Base-by-base conservation (phyloP, 2,797 vertebrate species). In the Coilia nasus region DNA sequence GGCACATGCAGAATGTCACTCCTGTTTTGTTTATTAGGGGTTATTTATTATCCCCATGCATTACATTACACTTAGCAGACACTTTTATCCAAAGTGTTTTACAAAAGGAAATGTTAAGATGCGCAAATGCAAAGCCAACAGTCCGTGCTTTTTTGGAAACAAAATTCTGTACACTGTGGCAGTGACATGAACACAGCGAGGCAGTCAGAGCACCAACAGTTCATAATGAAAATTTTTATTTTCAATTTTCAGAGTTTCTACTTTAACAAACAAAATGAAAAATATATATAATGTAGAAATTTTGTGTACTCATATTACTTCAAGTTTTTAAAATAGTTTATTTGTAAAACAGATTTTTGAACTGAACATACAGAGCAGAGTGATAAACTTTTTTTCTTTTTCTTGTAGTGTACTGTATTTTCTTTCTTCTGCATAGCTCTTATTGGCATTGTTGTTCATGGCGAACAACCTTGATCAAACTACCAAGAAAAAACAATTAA, bases 341-440 rank as follows among this genome's bases (percentile, higher is more conserved):
- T 80, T 81, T 80, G 82, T 85, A 87, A 85, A 87, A 87, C 86
- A 84, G 84, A 83, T 67, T 87, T 87, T 83, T 59, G 87, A 87
- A 83, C 56, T 78, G 35, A 46, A 81, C 50, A 81, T 83, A 71
- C 19, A 57, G 28, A 62, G 44, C 81, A 57, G 82, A 85, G 71
- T 62, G 60, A 78, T 78, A 44, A 21, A 78, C 19, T 44, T 44
- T 23, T 64, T 86, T 59, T 83, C 60, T 46, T 12, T 44, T 41
- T 46, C 56, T 25, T 57, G 23, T 57, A 80, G 15, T 83, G 71
- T 83, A 83, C 56, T 86, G 57, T 81, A 80, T 21, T 50, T 35
- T 82, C 81, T 57, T 83, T 81, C 71, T 17, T 47, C 31, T 81
- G 83, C 82, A 83, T 71, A 87, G 56, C 83, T 83, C 50, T 47